A percentile compares a stretch with the other conserved stretches of the same genome.
Evolutionary conservation across 2,113 vertebrate genomes (phyloP).

Genomic region (Pseudorasbora parva): DNA sequence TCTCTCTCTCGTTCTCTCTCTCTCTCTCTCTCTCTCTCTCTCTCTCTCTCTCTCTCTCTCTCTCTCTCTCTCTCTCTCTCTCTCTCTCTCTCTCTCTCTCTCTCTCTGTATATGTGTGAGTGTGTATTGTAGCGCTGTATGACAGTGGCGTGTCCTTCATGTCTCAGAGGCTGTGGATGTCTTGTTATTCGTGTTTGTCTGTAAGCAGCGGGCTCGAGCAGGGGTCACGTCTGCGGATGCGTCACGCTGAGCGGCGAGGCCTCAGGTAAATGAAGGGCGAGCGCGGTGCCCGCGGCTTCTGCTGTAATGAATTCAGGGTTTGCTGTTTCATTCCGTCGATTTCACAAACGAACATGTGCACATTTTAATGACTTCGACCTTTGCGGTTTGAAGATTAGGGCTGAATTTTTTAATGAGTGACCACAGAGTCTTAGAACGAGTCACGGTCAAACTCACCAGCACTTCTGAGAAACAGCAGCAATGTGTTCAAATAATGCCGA

Average conservation of each 20-base stretch:
- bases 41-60: too few relatives aligned
- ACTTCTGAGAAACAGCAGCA: background rate
- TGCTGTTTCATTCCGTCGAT: slow-evolving; percentile 12
- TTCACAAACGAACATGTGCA: slow-evolving; percentile 15
- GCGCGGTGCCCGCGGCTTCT: background rate
- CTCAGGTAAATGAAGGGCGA: background rate
- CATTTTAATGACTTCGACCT: slow-evolving; percentile 39
- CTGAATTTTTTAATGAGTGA: slow-evolving; percentile 35
- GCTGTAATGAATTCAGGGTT: background rate
- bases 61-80: too few relatives aligned
- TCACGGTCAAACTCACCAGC: background rate
- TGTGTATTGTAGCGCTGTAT: too few relatives aligned
- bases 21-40: too few relatives aligned
- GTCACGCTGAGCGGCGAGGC: background rate
- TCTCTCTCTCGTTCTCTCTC: too few relatives aligned
- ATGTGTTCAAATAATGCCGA: background rate
- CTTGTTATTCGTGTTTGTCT: background rate
- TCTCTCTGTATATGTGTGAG: too few relatives aligned
- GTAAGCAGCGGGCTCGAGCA: background rate
- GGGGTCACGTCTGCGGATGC: slow-evolving; percentile 19
- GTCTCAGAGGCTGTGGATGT: background rate
- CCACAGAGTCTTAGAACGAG: background rate
- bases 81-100: too few relatives aligned
- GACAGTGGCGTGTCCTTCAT: background rate
- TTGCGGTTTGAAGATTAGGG: slow-evolving; percentile 16